A percentile compares a stretch with the other conserved stretches of the same genome.
phyloP scores from a whole-genome alignment of 1,140 invertebrate genomes.

The Marisa cornuarietis region DNA sequence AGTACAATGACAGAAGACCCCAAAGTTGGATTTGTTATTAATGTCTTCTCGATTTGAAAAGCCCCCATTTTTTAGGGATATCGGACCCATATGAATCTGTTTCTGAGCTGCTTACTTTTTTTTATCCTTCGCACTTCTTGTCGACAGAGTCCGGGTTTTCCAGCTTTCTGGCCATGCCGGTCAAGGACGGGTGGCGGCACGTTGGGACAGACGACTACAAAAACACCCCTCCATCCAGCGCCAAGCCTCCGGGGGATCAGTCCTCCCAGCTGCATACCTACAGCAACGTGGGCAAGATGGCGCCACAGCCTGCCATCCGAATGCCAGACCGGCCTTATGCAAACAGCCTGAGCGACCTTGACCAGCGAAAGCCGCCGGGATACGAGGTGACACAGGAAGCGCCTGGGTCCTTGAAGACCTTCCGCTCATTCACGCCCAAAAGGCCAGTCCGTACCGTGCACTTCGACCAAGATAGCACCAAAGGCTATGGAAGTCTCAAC shows the following conservation, averaged over 20 bases:
- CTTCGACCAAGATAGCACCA: neutral
- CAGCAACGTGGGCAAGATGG: neutral
- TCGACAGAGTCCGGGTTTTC: constrained; percentile 19
- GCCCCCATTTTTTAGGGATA: neutral
- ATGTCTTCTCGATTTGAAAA: too few species aligned
- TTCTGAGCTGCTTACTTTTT: neutral
- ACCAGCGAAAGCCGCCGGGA: neutral
- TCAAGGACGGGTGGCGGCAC: constrained; percentile 19
- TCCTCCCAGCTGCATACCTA: too few species aligned
- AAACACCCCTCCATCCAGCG: too few species aligned
- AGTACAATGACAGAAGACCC: too few species aligned
- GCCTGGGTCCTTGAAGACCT: neutral
- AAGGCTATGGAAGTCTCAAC: neutral
- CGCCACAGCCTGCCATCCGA: neutral
- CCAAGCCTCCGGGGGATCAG: too few species aligned
- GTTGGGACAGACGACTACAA: neutral
- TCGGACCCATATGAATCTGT: too few species aligned
- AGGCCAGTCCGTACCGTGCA: constrained; percentile 10
- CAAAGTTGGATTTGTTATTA: too few species aligned
- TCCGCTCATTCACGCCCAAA: constrained; percentile 21
- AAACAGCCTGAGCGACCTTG: neutral
- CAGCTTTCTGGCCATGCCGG: constrained; percentile 22
- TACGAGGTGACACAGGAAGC: neutral
- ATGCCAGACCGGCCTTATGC: neutral
- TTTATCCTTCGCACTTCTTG: neutral